Conservation (phyloP, 2,113 vertebrate genomes). For the Poeciliopsis retropinna region DNA sequence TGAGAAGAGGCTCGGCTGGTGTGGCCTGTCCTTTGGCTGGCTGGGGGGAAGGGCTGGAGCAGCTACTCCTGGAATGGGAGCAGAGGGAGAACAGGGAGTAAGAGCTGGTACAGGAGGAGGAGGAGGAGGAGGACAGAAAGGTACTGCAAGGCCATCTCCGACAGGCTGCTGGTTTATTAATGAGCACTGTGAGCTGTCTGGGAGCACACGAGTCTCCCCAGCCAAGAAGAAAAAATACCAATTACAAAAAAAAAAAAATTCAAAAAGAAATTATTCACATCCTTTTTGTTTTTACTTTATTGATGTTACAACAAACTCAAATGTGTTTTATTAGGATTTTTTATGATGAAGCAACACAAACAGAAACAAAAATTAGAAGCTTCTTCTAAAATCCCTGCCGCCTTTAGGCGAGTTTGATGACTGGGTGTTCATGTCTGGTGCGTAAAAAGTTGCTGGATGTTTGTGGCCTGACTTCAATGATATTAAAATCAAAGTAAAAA, state of each 20-base stretch:
- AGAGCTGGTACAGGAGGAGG: constrained; percentile 40
- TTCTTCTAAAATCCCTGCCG: too few species aligned
- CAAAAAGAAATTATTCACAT: background rate
- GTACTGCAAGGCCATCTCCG: constrained; percentile 77
- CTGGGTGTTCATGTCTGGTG: too few species aligned
- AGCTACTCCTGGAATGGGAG: constrained; percentile 80
- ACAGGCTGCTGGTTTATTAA: constrained; percentile 77
- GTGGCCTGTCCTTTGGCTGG: constrained; percentile 72
- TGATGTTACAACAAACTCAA: too few species aligned
- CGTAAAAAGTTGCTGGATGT: too few species aligned
- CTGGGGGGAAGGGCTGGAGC: constrained; percentile 78
- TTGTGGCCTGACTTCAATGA: too few species aligned
- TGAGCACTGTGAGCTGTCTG: constrained; percentile 74
- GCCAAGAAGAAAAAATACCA: constrained; percentile 38
- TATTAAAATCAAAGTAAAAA: too few species aligned
- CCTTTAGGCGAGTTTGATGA: too few species aligned
- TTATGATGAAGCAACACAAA: too few species aligned
- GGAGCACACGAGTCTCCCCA: constrained; percentile 66
- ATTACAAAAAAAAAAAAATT: constrained; percentile 19
- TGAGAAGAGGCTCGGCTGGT: constrained; percentile 67
- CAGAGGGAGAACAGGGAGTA: constrained; percentile 12
- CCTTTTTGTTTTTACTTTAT: too few species aligned
- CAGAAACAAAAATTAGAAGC: too few species aligned
- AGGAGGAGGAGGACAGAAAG: constrained; percentile 63
- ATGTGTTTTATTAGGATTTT: too few species aligned